phyloP scores from a whole-genome alignment of 2,797 vertebrate species.

The Lindbergichthys nudifrons region DNA sequence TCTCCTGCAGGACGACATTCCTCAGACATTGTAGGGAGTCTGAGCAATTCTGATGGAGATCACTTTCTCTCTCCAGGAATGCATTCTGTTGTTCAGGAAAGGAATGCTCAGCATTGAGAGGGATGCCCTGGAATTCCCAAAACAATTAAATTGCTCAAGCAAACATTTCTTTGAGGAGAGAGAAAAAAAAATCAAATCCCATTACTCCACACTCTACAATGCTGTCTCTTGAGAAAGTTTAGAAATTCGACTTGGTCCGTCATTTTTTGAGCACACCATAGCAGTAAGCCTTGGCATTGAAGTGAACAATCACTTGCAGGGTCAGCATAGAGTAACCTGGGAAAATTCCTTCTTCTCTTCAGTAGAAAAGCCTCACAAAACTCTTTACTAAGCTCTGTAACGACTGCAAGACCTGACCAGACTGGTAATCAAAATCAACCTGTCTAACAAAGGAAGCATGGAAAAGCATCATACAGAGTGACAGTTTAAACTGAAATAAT shows the following conservation, averaged over 20 bases:
- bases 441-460: constrained; percentile 1
- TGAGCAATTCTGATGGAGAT: constrained; percentile 78
- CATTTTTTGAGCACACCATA: constrained; percentile 42
- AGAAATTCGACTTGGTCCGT: constrained; percentile 47
- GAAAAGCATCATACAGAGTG: constrained; percentile 44
- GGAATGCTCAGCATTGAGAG: constrained; percentile 75
- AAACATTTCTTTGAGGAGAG: constrained; percentile 65
- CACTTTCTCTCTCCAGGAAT: constrained; percentile 81
- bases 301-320: constrained; percentile 64
- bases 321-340: constrained; percentile 53
- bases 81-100: constrained; percentile 68
- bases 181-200: constrained; percentile 60
- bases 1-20: constrained; percentile 71
- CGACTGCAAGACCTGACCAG: constrained; percentile 44
- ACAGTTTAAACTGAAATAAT: constrained; percentile 65
- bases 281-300: constrained; percentile 50
- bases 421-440: constrained; percentile 20
- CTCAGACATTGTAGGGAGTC: constrained; percentile 74
- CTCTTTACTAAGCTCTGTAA: constrained; percentile 4
- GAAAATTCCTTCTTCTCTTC: constrained; percentile 65
- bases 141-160: constrained; percentile 79
- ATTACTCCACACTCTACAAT: constrained; percentile 67
- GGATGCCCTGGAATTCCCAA: constrained; percentile 70
- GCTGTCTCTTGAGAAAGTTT: constrained; percentile 64
- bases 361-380: constrained; percentile 33